Evolutionary conservation across 2,797 vertebrate genomes (phyloP), one percentile per base, ranked within the genome.

Genomic region (Cynopterus sphinx): DNA sequence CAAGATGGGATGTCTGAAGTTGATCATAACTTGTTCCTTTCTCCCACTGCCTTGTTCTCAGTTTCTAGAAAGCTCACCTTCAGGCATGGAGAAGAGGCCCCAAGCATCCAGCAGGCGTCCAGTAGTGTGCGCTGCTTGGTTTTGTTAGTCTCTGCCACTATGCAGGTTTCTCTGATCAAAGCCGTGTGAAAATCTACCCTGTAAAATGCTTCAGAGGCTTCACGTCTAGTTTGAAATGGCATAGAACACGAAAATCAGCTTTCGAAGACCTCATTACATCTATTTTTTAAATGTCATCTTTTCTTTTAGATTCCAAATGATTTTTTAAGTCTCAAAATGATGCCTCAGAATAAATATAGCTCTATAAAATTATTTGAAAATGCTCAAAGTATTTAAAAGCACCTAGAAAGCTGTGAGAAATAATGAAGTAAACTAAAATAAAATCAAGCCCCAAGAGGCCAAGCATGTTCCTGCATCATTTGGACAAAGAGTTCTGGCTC

Each of bases 31-130:
- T 22, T 46, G 3, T 8, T 19, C 9, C n/a, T 16, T 16, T 22
- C 4, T 61, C 11, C 26, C 26, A 12, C 9, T 12, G 31, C 70
- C 49, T 24, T 67, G 87, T 61, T 67, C 33, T 57, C 46, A 16
- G 28, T 36, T 39, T 46, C 87, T 33, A 12, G 87, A 77, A 77
- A 31, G n/a, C 26, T 70, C 41, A 9, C 36, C 0, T 55, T 22
- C 41, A 24, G 83, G 33, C 17, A 0, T 0, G 2, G 43, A 9
- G 19, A 51, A 43, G 57, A 26, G 55, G 67, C 26, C 39, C 0
- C 12, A n/a, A 6, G 3, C 7, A 0, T 7, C 51, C 71, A 6
- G 1, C 15, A 1, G 49, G 24, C 15, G 2, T n/a, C 10, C 12
- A 7, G 33, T 59, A 24, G 63, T n/a, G 61, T 36, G 2, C 2